Conservation (phyloP, 2,888 invertebrate genomes). For the Cerceris ruficornis region DNA sequence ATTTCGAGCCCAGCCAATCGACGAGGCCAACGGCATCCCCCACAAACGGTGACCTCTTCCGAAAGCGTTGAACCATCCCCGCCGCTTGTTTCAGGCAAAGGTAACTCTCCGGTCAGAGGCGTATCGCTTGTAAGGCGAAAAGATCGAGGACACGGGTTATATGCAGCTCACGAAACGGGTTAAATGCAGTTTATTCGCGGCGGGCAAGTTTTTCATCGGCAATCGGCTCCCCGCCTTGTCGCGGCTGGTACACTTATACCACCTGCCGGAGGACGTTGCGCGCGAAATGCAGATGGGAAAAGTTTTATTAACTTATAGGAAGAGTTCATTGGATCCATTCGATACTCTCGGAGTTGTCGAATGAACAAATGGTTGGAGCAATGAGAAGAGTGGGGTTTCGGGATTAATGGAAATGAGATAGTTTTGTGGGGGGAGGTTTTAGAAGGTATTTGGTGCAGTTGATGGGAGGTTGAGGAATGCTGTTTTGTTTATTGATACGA, state of each 20-base stretch:
- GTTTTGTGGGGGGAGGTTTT: no score
- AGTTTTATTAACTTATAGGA: constrained; percentile 35
- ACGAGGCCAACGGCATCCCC: no score
- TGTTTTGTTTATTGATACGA: no score
- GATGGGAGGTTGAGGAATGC: no score
- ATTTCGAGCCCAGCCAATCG: no score
- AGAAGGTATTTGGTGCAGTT: no score
- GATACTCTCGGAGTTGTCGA: not conserved
- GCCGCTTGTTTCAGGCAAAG: constrained; percentile 26
- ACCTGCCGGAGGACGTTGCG: not conserved
- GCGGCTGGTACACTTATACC: no score
- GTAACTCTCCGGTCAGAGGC: constrained; percentile 25
- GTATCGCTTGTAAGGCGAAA: constrained; percentile 12
- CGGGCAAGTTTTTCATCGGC: not conserved
- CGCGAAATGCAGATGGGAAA: constrained; percentile 26
- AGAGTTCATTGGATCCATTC: constrained; percentile 33
- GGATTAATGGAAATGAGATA: no score
- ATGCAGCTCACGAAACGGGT: constrained; percentile 8
- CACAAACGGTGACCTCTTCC: constrained; percentile 16
- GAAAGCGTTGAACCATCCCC: constrained; percentile 34
- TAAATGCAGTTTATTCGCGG: constrained; percentile 23
- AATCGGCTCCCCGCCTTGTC: not conserved
- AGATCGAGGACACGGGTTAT: constrained; percentile 26
- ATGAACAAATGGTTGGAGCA: not conserved
- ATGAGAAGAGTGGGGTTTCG: not conserved